Conservation (phyloP, 2,888 invertebrate species). For the Lumbricus terrestris region DNA sequence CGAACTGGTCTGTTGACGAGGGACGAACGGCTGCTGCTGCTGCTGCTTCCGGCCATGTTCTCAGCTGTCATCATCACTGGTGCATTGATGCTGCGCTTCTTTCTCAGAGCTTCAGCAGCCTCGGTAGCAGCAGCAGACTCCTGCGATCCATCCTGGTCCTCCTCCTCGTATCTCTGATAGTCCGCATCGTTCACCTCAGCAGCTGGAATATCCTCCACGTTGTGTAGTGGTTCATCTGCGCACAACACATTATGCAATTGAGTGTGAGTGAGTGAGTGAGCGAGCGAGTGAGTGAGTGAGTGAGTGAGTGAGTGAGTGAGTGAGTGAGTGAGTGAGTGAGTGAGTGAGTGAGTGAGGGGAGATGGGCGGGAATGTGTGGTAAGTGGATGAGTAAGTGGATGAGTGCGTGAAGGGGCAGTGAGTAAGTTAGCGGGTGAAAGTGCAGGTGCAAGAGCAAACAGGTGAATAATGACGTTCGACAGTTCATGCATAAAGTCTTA, state of each 20-base stretch:
- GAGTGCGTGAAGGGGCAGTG: too few species aligned
- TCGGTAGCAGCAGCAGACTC: too few species aligned
- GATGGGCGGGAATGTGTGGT: too few species aligned
- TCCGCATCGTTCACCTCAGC: not conserved
- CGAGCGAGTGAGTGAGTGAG: too few species aligned
- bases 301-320: too few species aligned
- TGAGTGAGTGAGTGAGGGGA: not conserved
- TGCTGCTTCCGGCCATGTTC: conserved; percentile 7
- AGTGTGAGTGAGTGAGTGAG: not conserved
- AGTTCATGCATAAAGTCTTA: not conserved
- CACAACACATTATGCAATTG: not conserved
- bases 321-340: too few species aligned
- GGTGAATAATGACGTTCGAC: not conserved
- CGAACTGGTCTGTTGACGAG: conserved; percentile 5
- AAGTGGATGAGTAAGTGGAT: not conserved
- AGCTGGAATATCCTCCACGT: not conserved
- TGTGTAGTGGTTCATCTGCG: not conserved
- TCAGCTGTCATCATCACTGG: not conserved
- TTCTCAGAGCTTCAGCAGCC: not conserved
- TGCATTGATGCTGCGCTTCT: not conserved
- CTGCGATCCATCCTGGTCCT: not conserved
- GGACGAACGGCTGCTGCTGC: not conserved
- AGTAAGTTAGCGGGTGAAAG: too few species aligned
- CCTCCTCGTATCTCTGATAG: not conserved
- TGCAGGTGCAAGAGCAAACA: not conserved